Evolutionary conservation across 2,888 invertebrate species (phyloP), one percentile per base, ranked within the genome.

Genomic region (Clepsis dumicolana): DNA sequence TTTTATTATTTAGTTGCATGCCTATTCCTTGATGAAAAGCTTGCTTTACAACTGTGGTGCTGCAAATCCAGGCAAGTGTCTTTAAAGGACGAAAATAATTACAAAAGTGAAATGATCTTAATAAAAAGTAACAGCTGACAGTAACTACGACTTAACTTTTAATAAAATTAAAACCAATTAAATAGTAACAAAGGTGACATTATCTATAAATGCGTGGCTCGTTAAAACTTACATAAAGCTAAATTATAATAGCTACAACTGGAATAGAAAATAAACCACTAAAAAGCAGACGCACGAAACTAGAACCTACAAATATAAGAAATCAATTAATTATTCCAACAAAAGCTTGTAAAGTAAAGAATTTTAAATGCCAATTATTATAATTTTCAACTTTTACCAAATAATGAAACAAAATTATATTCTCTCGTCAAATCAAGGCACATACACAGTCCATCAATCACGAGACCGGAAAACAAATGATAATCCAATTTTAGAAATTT

Each of bases 391-490:
- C 25, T 3, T 50, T 4, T 53, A 67, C 21, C 24, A 67, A 63
- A 57, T 56, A 54, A 62, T 52, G 38, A 64, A 71, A 62, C 35
- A 63, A 66, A 66, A 66, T 44, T 35, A 71, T 73, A 70, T 65
- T 73, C 64, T 72, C 72, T 75, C 73, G 67, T 72, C 75, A 80
- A 79, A 86, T 76, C 79, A 80, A 81, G 77, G 77, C 78, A 84
- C 85, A 87, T 87, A 89, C 80, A 86, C 80, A 62, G 73, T 80
- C 63, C 78, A 80, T 72, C 77, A 82, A 81, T 77, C 86, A 90
- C 85, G 84, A 88, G 80, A 88, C 84, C 79, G 76, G 77, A 83
- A 86, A 84, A 82, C 72, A 80, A 65, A 76, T 77, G 72, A 74
- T 73, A 75, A 81, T 69, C 73, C 73, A 80, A 82, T 82, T 80